Base-by-base conservation (phyloP, 2,797 vertebrate genomes). In the Peromyscus melanophrys region DNA sequence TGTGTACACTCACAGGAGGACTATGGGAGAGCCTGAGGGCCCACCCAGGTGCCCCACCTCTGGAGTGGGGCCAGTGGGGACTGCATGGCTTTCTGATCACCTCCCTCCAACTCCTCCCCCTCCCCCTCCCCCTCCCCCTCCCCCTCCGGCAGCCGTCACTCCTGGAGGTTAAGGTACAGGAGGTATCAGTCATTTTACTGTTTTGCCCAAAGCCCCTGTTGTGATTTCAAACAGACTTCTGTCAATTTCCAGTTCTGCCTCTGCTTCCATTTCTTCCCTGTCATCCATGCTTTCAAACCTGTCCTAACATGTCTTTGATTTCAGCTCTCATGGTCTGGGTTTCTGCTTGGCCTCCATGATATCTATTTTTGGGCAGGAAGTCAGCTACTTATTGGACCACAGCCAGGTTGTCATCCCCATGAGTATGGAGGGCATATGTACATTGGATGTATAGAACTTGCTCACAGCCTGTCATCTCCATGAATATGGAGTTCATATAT, bases 371-470 rank as follows among this genome's bases (percentile, higher is more conserved):
- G 98, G 99, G 99, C 89, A 99, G 80, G 0, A 99, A 98, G 4
- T 99, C 99, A 2, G 99, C 99, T 52, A 99, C 99, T 98, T 99
- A 98, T 37, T 99, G 97, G 25, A 99, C 97, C 97, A 99, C 99
- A 27, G 99, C 99, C 97, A 99, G 99, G 98, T 99, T 98, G 99
- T 99, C 99, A 99, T 99, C 78, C 99, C 99, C 98, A 99, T 99
- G 57, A 99, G 98, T 49, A 99, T 99, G 0, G 99, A 99, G 99
- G 99, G 99, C 99, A 99, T 99, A 19, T 99, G 99, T 0, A 99
- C 99, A 99, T 99, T 99, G 96, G 99, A 99, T 0, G 99, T 99
- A 1, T 99, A 99, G 25, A 99, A 99, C 98, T 99, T 99, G 98
- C 49, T 52, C 12, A 52, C 49, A 52, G 49, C 12, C 49, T 52